Evolutionary conservation across 23 tunicate genomes (phyloP).

Genomic region (Ascidia mentula): DNA sequence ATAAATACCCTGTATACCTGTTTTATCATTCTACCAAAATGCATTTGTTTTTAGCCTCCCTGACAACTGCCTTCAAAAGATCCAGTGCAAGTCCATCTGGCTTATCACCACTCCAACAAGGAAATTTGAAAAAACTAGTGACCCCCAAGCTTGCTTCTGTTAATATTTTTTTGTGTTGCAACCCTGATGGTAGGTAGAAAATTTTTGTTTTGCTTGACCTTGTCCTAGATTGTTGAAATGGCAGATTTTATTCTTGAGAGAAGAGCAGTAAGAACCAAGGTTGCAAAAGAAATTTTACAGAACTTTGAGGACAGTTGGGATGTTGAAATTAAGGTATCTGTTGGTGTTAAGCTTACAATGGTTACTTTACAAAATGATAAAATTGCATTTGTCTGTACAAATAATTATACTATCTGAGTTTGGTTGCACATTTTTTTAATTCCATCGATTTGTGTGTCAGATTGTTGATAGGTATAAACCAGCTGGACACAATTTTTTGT

Average conservation of each 20-base stretch:
- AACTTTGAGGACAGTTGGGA: conserved; percentile 21
- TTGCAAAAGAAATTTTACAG: conserved; percentile 9
- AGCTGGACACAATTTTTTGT: background rate
- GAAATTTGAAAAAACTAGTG: conserved; percentile 17
- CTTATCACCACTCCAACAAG: conserved; percentile 3
- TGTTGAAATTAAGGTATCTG: conserved; percentile 39
- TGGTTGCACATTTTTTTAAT: too few relatives aligned
- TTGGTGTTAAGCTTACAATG: too few relatives aligned
- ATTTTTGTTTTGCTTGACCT: background rate
- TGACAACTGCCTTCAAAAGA: too few relatives aligned
- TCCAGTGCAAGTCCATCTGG: background rate
- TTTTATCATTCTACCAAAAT: too few relatives aligned
- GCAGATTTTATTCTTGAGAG: conserved; percentile 36
- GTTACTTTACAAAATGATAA: too few relatives aligned
- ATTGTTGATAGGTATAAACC: background rate
- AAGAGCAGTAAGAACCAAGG: conserved; percentile 13
- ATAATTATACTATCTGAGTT: too few relatives aligned
- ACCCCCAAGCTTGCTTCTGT: conserved; percentile 20
- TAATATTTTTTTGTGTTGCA: conserved; percentile 29
- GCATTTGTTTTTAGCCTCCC: too few relatives aligned
- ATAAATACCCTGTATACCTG: too few relatives aligned
- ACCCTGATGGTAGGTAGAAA: conserved; percentile 25
- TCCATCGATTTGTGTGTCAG: too few relatives aligned
- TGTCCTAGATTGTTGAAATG: background rate
- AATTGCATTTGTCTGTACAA: too few relatives aligned